Evolutionary conservation across 2,113 vertebrate genomes (phyloP).

Genomic region (Centropus unirufus): DNA sequence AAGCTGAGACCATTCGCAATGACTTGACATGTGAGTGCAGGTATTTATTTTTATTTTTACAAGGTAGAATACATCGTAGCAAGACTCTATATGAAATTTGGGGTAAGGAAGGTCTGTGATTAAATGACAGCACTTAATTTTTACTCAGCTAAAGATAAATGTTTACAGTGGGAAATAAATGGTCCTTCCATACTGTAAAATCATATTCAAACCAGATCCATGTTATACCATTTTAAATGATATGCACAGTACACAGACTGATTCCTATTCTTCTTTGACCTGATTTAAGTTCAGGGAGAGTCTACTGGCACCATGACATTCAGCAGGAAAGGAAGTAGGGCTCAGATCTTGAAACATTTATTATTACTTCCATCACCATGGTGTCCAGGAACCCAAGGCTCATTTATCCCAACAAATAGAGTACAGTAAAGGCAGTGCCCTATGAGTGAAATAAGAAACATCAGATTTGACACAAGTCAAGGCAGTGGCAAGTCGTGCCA

Average conservation of each 20-base stretch:
- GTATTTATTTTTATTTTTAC: not conserved
- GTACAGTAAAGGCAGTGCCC: not conserved
- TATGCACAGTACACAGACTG: not conserved
- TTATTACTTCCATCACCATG: not conserved
- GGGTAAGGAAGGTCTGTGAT: not conserved
- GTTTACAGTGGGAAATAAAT: not conserved
- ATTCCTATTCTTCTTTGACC: not conserved
- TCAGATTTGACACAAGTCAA: not conserved
- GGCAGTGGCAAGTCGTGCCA: not conserved
- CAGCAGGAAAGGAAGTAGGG: not conserved
- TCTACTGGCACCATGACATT: not conserved
- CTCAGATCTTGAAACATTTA: not conserved
- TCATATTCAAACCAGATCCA: not conserved
- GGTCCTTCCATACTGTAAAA: not conserved
- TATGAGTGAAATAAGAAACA: not conserved
- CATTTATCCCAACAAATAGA: not conserved
- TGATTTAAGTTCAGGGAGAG: not conserved
- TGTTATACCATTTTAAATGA: not conserved
- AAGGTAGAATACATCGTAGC: not conserved
- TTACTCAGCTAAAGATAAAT: not conserved
- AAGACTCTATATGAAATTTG: not conserved
- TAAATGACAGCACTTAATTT: not conserved
- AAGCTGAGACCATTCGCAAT: not conserved
- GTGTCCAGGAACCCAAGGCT: not conserved
- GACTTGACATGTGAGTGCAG: not conserved